Conservation (phyloP, 1,140 invertebrate species). For the Zaprionus nigranus region DNA sequence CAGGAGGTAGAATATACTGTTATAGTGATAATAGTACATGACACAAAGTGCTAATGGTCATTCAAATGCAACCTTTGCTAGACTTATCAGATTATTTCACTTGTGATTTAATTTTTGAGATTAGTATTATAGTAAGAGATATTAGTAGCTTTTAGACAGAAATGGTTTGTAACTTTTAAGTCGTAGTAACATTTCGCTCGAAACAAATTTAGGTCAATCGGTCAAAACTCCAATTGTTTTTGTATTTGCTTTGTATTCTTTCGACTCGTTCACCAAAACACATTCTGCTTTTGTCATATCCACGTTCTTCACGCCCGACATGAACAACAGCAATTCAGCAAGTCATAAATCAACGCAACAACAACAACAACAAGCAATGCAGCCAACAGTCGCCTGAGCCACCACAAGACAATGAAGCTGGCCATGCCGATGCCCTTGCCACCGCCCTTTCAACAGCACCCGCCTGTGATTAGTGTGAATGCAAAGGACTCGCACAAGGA, state of each 20-base stretch:
- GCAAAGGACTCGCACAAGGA: conserved; percentile 27
- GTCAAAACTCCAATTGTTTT: conserved; percentile 17
- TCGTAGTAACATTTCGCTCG: conserved; percentile 3
- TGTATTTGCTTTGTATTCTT: conserved; percentile 14
- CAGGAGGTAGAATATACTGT: too few species aligned
- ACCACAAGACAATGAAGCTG: conserved; percentile 30
- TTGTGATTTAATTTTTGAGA: too few species aligned
- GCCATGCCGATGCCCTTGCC: conserved; percentile 2
- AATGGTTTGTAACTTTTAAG: not conserved
- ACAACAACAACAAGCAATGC: conserved; percentile 13
- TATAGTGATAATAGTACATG: too few species aligned
- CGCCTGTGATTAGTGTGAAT: conserved; percentile 14
- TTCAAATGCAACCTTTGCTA: too few species aligned
- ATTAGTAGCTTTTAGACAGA: not conserved
- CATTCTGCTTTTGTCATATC: not conserved
- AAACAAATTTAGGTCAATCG: conserved; percentile 7
- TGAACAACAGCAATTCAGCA: conserved; percentile 33
- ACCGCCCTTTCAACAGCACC: not conserved
- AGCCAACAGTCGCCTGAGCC: not conserved
- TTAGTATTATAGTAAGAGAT: too few species aligned
- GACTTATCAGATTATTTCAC: too few species aligned
- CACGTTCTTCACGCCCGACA: not conserved
- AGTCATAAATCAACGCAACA: conserved; percentile 18
- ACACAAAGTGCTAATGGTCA: too few species aligned
- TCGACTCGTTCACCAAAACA: conserved; percentile 20